Evolutionary conservation across 2,113 vertebrate species (phyloP).

Genomic region (Sander lucioperca): DNA sequence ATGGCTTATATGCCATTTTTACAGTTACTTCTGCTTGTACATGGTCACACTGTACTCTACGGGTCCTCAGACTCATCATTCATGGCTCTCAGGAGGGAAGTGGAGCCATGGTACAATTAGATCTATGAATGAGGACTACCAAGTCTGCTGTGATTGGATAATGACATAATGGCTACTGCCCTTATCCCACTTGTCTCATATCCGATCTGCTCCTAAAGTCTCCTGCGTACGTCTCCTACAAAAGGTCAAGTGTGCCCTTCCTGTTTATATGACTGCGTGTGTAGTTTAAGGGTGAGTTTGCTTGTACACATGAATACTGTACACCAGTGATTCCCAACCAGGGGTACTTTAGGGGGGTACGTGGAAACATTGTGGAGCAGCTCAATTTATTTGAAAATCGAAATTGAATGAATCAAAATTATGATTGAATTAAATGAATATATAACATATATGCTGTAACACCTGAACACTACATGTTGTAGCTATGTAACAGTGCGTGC

Average conservation of each 20-base stretch:
- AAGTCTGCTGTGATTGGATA: slow-evolving; percentile 58
- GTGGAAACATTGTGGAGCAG: too few relatives aligned
- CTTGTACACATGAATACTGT: background rate
- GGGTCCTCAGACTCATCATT: background rate
- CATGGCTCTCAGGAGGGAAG: background rate
- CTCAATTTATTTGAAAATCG: too few relatives aligned
- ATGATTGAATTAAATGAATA: too few relatives aligned
- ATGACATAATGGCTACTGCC: slow-evolving; percentile 55
- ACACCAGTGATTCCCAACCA: too few relatives aligned
- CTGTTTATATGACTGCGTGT: slow-evolving; percentile 63
- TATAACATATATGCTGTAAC: too few relatives aligned
- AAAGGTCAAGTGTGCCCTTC: slow-evolving; percentile 65
- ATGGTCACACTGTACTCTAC: background rate
- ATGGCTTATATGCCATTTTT: background rate
- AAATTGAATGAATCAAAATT: too few relatives aligned
- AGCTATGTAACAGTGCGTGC: too few relatives aligned
- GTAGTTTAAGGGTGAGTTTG: slow-evolving; percentile 7
- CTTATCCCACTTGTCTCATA: slow-evolving; percentile 55
- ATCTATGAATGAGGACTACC: slow-evolving; percentile 42
- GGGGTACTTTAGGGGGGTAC: too few relatives aligned
- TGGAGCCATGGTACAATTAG: slow-evolving; percentile 9
- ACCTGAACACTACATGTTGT: too few relatives aligned
- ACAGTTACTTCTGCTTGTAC: background rate
- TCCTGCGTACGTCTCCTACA: slow-evolving; percentile 30
- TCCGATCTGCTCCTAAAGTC: slow-evolving; percentile 60